Conservation (phyloP, 2,113 vertebrate species). For the Pao palembangensis region DNA sequence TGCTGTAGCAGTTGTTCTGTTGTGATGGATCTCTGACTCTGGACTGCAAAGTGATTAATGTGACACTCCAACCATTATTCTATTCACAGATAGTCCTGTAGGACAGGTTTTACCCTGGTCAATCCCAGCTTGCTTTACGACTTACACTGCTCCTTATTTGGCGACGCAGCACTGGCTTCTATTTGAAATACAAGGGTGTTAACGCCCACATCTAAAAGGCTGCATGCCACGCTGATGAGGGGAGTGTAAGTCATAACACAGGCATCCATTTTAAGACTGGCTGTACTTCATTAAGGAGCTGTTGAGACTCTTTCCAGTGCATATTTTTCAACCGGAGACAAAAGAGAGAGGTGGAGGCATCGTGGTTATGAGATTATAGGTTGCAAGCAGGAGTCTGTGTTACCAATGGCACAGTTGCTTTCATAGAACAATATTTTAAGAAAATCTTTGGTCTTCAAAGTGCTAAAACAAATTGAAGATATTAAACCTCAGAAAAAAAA, state of each 20-base stretch:
- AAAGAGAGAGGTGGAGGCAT: slow-evolving; percentile 64
- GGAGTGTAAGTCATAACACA: slow-evolving; percentile 76
- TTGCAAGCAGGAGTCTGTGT: no score
- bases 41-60: slow-evolving; percentile 73
- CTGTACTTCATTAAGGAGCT: slow-evolving; percentile 66
- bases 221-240: slow-evolving; percentile 22
- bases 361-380: no score
- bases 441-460: no score
- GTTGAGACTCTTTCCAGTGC: slow-evolving; percentile 73
- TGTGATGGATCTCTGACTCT: slow-evolving; percentile 53
- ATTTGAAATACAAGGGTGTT: slow-evolving; percentile 39
- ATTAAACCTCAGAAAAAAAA: no score
- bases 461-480: no score
- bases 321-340: slow-evolving; percentile 64
- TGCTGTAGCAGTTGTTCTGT: slow-evolving; percentile 11
- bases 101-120: slow-evolving; percentile 73
- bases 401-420: no score
- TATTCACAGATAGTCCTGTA: slow-evolving; percentile 67
- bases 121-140: slow-evolving; percentile 69
- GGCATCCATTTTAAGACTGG: slow-evolving; percentile 71
- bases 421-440: no score
- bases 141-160: slow-evolving; percentile 55
- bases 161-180: slow-evolving; percentile 27
- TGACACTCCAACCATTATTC: slow-evolving; percentile 67
- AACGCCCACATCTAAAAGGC: slow-evolving; percentile 35